A percentile compares a stretch with the other conserved stretches of the same genome.
Evolutionary conservation across 2,888 invertebrate species (phyloP).

Genomic region (Epiblema foenella): DNA sequence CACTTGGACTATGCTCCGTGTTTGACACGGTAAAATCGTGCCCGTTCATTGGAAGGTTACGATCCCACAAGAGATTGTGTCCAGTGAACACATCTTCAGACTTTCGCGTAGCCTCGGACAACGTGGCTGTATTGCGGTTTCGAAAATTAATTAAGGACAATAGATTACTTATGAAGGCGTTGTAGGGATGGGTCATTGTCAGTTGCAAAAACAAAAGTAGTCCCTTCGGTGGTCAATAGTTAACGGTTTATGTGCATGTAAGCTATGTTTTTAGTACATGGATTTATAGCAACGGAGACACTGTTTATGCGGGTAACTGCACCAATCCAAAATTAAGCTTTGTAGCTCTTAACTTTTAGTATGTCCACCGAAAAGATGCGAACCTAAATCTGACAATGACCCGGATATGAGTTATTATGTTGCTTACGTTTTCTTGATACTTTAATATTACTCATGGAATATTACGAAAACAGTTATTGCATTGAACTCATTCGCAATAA

Average conservation of each 20-base stretch:
- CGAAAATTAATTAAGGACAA: slow-evolving; percentile 41
- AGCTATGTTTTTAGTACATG: too few species aligned
- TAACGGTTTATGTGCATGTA: too few species aligned
- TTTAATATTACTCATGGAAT: slow-evolving; percentile 9
- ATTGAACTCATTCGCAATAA: neutral
- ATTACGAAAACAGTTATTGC: neutral
- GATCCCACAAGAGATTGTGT: slow-evolving; percentile 61
- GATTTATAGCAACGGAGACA: too few species aligned
- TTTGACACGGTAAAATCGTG: slow-evolving; percentile 43
- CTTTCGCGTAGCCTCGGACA: slow-evolving; percentile 56
- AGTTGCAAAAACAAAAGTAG: too few species aligned
- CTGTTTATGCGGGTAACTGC: too few species aligned
- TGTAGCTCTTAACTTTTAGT: too few species aligned
- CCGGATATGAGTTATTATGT: slow-evolving; percentile 25
- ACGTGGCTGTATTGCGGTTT: slow-evolving; percentile 43
- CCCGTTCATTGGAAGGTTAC: slow-evolving; percentile 51
- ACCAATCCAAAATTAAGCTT: too few species aligned
- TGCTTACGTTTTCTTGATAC: neutral
- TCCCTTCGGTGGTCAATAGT: too few species aligned
- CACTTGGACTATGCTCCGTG: slow-evolving; percentile 23
- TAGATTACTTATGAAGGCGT: slow-evolving; percentile 18
- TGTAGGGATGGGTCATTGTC: too few species aligned
- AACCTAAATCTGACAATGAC: too few species aligned
- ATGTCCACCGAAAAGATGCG: too few species aligned
- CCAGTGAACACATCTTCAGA: slow-evolving; percentile 66